Percentiles rank a stretch among this genome's conserved stretches.
These are phyloP conservation scores for Portevinia maculata DNA, from an alignment of 2,888 invertebrate species.

Conservation along the genomic window DNA sequence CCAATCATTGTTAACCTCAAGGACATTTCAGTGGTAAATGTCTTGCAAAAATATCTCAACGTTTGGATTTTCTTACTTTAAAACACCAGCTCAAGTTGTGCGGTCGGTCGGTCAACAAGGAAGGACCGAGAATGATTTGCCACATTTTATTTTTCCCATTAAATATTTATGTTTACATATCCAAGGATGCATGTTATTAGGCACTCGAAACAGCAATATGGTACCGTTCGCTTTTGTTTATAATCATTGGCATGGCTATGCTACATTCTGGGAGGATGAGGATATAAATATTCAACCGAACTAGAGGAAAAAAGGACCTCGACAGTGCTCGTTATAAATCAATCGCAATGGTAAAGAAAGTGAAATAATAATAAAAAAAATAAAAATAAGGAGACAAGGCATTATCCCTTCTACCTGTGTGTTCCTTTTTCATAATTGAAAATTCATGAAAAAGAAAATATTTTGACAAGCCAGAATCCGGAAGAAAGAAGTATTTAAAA, in stretches of 20 bases:
- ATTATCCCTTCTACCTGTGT: conserved; percentile 18
- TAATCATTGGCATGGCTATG: conserved; percentile 42
- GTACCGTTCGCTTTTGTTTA: conserved; percentile 30
- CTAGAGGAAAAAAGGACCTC: conserved; percentile 8
- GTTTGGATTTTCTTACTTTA: conserved; percentile 3
- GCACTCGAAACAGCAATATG: background rate
- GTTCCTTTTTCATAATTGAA: conserved; percentile 55
- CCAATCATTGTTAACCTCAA: conserved; percentile 26
- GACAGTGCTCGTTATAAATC: conserved; percentile 48
- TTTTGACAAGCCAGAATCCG: conserved; percentile 22
- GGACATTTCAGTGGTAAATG: background rate
- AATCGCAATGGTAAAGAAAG: conserved; percentile 44
- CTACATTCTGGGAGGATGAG: conserved; percentile 34
- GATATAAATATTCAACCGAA: conserved; percentile 19
- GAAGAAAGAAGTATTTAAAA: conserved; percentile 35
- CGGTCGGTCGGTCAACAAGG: conserved; percentile 15
- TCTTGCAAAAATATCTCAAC: conserved; percentile 1
- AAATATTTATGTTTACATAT: conserved; percentile 50
- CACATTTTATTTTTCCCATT: conserved; percentile 2
- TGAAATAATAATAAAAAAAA: conserved; percentile 48
- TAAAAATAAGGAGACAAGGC: conserved; percentile 5
- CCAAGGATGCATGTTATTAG: conserved; percentile 60
- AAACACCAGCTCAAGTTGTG: conserved; percentile 25
- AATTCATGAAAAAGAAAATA: conserved; percentile 46
- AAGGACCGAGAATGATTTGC: conserved; percentile 21